Base-by-base conservation (phyloP, 1,140 invertebrate species). In the Penaeus chinensis region DNA sequence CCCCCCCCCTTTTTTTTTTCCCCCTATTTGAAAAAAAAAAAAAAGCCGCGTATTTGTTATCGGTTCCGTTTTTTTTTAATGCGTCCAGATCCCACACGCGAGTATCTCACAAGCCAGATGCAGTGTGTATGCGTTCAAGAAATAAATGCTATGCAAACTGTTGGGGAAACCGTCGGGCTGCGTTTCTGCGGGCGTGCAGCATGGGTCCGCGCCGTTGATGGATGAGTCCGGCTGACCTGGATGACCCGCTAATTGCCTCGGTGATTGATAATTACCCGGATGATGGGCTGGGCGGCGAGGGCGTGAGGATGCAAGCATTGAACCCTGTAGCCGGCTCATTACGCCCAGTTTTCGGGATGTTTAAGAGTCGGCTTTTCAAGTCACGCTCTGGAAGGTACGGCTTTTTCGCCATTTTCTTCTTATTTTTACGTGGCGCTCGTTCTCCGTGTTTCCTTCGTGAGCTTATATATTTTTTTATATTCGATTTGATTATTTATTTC, bases 191-290 rank as follows among this genome's bases (percentile, higher is more conserved):
- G 54, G 62, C 27, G 20, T 32, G n/a, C 37, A 60, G 47, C n/a
- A 22, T 42, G 32, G 77, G 20, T 60, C 47, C 24, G 60, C 5
- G n/a, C 27, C n/a, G 74, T 24, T 85, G 84, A 85, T 85, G 27
- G 62, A 85, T 62, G 71, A 65, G 24, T 27, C 24, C 27, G 47
- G 74, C 74, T 77, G 84, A 85, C 74, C 61, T 62, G 62, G 20
- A 71, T 60, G 84, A 85, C 84, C 84, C 61, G 47, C 76, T 85
- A 85, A 85, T 85, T 85, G 76, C 47, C 54, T 61, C n/a, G 61
- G 74, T 85, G 84, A 85, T 85, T 85, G 84, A 85, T 85, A 85
- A 85, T 85, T 85, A 78, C 60, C 84, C 24, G 32, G 81, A 82
- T 82, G 81, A 82, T 82, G 62, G 81, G 62, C 24, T 82, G 63